Base-by-base conservation (phyloP, 2,888 invertebrate species). In the Dioctria linearis region DNA sequence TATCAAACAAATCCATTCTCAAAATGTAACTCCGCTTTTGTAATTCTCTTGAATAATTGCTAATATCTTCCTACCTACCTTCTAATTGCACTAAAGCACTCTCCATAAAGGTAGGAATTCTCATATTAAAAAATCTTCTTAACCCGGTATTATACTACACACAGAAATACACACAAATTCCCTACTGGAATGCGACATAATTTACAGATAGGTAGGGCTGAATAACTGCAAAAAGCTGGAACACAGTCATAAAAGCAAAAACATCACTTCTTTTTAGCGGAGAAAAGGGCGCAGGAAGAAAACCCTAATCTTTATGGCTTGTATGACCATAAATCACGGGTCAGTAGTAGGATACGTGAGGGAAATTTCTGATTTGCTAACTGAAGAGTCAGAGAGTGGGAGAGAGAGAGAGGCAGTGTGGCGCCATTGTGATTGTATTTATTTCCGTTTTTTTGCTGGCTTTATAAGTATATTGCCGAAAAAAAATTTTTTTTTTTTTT, bases 291-390 rank as follows among this genome's bases (percentile, higher is more conserved):
- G 49, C 67, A 78, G n/a, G 59, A 79, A 63, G 75, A 61, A 69
- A 76, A 65, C 63, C 79, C 75, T 79, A 81, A 81, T 81, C 81
- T 81, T 81, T 81, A 81, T 81, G 61, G 81, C 79, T 79, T 75
- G 81, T 81, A 81, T 79, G 81, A 79, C 75, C 79, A 81, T 81
- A 81, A 81, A 81, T 81, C 81, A 81, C 79, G 79, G 81, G 81
- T 81, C 81, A 81, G 81, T 81, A 81, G 81, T 81, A 66, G 79
- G 75, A 81, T 79, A 81, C 81, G 81, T 81, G 81, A 79, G 81
- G 59, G 61, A 79, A 79, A 81, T 81, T 81, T 81, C 65, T 79
- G 81, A 81, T 81, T 81, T 81, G 81, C 73, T 79, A 76, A 79
- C 66, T 79, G 75, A 61, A 79, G 73, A 42, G n/a, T n/a, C 57